These are phyloP conservation scores for Akabosia matsudoensis DNA, from an alignment of 1,140 invertebrate species.

Conservation along the genomic window DNA sequence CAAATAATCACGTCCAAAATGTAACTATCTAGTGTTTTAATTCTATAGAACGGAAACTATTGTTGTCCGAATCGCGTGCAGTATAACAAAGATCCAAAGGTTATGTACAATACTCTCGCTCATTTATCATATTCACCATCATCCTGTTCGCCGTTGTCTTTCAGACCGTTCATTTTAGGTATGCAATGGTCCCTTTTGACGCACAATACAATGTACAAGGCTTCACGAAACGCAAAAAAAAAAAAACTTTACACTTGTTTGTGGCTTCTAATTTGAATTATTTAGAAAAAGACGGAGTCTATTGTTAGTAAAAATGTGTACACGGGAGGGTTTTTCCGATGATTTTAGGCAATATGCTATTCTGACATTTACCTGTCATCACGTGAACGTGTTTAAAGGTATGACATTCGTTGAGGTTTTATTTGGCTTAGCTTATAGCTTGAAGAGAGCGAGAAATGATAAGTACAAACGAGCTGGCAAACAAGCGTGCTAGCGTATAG, in stretches of 20 bases:
- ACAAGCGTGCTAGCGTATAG: no score
- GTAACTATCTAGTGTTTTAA: no score
- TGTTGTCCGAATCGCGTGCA: no score
- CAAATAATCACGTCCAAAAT: no score
- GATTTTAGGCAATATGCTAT: not conserved
- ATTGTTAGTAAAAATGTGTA: slow-evolving; percentile 1
- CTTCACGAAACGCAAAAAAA: not conserved
- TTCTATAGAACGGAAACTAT: no score
- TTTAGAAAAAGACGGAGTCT: not conserved
- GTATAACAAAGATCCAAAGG: no score
- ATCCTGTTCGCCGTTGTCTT: no score
- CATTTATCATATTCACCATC: no score
- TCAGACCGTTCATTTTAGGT: no score
- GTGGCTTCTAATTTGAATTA: slow-evolving; percentile 13
- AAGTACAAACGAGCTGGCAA: not conserved
- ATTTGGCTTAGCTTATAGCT: not conserved
- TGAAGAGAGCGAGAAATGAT: not conserved
- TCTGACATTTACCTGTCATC: slow-evolving; percentile 9
- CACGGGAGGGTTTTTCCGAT: not conserved
- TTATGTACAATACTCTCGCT: no score
- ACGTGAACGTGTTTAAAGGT: slow-evolving; percentile 10
- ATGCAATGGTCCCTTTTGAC: no score
- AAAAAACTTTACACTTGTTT: not conserved
- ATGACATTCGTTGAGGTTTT: not conserved
- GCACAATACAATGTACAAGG: no score